These are phyloP conservation scores for Cynodonichthys magdalenae DNA, from an alignment of 2,797 vertebrate genomes.

Conservation along the genomic window DNA sequence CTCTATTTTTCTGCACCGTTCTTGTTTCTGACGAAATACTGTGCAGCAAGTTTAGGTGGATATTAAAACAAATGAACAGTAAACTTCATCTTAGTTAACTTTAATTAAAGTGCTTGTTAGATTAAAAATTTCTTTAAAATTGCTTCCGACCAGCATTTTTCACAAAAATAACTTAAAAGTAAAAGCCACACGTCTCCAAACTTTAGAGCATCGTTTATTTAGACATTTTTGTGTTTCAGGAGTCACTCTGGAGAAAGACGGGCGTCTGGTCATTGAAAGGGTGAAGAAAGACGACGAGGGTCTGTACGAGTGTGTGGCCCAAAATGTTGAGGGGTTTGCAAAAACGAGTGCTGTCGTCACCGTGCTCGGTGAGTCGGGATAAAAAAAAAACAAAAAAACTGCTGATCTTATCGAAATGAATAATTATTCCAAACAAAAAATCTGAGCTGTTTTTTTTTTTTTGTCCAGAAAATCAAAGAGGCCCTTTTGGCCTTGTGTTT, in stretches of 20 bases:
- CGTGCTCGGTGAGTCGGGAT: constrained; percentile 83
- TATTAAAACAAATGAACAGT: too few relatives aligned
- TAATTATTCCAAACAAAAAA: constrained; percentile 6
- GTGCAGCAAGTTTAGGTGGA: too few relatives aligned
- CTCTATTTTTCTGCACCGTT: too few relatives aligned
- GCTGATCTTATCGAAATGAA: constrained; percentile 19
- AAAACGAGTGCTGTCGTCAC: constrained; percentile 85
- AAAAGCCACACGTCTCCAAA: neutral
- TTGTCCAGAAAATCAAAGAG: constrained; percentile 28
- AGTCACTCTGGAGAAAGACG: constrained; percentile 82
- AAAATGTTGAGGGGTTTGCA: constrained; percentile 82
- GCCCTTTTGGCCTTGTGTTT: constrained; percentile 35
- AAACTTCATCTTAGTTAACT: too few relatives aligned
- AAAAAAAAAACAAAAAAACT: neutral
- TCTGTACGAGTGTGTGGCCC: constrained; percentile 86
- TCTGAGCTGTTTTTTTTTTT: constrained; percentile 15
- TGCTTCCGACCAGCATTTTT: neutral
- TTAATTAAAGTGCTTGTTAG: too few relatives aligned
- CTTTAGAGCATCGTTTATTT: constrained; percentile 2
- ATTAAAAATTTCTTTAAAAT: neutral
- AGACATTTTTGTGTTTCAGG: constrained; percentile 74
- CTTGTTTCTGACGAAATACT: too few relatives aligned
- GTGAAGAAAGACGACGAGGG: constrained; percentile 94
- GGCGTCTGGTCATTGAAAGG: constrained; percentile 86
- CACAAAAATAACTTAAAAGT: too few relatives aligned